Evolutionary conservation across 2,797 vertebrate species (phyloP).

Genomic region (Myripristis jacobus): DNA sequence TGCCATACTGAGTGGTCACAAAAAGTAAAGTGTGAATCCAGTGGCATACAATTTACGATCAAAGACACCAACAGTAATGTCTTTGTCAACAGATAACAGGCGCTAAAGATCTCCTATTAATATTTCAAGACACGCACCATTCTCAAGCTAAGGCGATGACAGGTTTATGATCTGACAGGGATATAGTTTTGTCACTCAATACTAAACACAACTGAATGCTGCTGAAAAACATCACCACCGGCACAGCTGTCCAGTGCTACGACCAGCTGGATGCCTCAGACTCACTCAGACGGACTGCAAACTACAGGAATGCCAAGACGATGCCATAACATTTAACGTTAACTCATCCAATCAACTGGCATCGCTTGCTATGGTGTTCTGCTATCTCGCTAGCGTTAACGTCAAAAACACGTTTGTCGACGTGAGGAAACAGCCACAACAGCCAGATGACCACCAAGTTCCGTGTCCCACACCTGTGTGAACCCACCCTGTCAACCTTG

Average conservation of each 20-base stretch:
- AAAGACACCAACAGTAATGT: conserved; percentile 12
- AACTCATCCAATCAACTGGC: not conserved
- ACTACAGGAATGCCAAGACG: not conserved
- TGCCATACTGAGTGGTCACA: conserved; percentile 12
- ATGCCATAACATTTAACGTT: not conserved
- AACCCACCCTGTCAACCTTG: not conserved
- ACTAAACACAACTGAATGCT: not conserved
- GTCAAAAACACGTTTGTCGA: not conserved
- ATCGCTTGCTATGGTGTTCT: too few relatives aligned
- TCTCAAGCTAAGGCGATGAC: not conserved
- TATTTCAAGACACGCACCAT: conserved; percentile 23
- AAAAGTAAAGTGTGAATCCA: not conserved
- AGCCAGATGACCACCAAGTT: not conserved
- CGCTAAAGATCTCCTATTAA: conserved; percentile 3
- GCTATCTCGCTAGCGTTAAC: not conserved
- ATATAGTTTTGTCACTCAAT: not conserved
- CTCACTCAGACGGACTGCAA: not conserved
- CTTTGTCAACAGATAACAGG: too few relatives aligned
- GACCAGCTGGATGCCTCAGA: not conserved
- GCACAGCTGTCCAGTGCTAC: not conserved
- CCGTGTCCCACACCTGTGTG: not conserved
- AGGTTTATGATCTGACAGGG: conserved; percentile 6
- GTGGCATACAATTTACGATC: not conserved
- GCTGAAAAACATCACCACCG: conserved; percentile 1
- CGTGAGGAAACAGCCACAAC: not conserved